These are phyloP conservation scores for Pseudochirops cupreus DNA, from an alignment of 2,797 vertebrate genomes.

Conservation along the genomic window DNA sequence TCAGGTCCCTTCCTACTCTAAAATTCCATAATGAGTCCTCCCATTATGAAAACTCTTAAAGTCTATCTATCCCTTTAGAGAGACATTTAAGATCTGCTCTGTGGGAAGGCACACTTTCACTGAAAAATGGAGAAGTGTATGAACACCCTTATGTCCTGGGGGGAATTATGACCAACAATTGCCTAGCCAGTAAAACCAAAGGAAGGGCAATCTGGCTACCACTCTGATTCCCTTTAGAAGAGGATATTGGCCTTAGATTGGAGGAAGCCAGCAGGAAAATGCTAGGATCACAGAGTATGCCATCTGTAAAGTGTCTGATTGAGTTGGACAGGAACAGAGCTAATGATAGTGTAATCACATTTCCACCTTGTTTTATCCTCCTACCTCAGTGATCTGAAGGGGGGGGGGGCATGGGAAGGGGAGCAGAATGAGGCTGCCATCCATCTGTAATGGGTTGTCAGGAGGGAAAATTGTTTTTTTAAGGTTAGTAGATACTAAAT, in stretches of 20 bases:
- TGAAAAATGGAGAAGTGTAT: neutral
- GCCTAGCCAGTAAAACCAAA: neutral
- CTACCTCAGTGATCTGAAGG: neutral
- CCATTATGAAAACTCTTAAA: neutral
- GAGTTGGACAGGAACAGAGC: constrained; percentile 27
- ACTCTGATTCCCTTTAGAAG: neutral
- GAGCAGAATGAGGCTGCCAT: neutral
- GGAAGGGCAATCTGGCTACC: neutral
- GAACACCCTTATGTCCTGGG: neutral
- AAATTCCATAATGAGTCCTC: neutral
- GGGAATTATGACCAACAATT: neutral
- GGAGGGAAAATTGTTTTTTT: neutral
- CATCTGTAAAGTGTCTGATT: constrained; percentile 56
- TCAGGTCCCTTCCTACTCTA: neutral
- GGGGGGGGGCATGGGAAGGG: neutral
- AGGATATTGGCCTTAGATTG: neutral
- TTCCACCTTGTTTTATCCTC: constrained; percentile 58
- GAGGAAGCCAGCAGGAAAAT: constrained; percentile 29
- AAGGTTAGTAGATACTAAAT: constrained; percentile 47
- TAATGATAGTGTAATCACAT: constrained; percentile 40
- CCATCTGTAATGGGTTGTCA: neutral
- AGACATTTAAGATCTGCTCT: neutral
- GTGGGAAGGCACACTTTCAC: neutral
- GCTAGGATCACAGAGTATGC: constrained; percentile 36
- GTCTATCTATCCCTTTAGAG: neutral